These are phyloP conservation scores for Agonopterix alstromeriana DNA, from an alignment of 2,888 invertebrate genomes.

Conservation along the genomic window DNA sequence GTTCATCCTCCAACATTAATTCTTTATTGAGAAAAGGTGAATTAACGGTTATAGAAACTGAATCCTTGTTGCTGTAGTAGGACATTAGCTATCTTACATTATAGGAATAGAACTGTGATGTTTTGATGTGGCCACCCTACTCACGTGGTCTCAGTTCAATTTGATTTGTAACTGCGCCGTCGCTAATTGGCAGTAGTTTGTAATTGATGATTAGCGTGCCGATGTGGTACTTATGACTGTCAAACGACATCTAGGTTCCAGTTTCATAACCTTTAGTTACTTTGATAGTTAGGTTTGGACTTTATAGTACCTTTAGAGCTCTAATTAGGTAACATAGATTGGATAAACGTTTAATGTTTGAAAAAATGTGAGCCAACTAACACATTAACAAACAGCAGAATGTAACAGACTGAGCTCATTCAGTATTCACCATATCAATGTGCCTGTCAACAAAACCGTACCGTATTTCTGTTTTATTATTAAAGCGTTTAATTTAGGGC, in stretches of 20 bases:
- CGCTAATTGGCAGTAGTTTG: slow-evolving; percentile 62
- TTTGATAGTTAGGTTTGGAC: no score
- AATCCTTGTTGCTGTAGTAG: background rate
- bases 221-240: slow-evolving; percentile 30
- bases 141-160: slow-evolving; percentile 47
- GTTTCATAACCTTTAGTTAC: no score
- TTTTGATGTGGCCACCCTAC: background rate
- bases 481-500: slow-evolving; percentile 74
- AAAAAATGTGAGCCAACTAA: no score
- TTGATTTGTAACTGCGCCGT: slow-evolving; percentile 69
- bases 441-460: slow-evolving; percentile 40
- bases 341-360: no score
- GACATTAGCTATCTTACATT: background rate
- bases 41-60: no score
- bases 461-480: slow-evolving; percentile 71
- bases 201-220: slow-evolving; percentile 51
- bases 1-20: no score
- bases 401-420: background rate
- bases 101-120: background rate
- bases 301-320: no score
- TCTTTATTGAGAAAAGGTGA: no score
- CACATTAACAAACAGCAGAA: no score
- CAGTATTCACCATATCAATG: slow-evolving; percentile 14
- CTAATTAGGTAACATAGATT: no score
- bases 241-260: background rate